Percentiles rank a stretch among this genome's conserved stretches.
Evolutionary conservation across 2,888 invertebrate genomes (phyloP).

Genomic region (Nomada flava): DNA sequence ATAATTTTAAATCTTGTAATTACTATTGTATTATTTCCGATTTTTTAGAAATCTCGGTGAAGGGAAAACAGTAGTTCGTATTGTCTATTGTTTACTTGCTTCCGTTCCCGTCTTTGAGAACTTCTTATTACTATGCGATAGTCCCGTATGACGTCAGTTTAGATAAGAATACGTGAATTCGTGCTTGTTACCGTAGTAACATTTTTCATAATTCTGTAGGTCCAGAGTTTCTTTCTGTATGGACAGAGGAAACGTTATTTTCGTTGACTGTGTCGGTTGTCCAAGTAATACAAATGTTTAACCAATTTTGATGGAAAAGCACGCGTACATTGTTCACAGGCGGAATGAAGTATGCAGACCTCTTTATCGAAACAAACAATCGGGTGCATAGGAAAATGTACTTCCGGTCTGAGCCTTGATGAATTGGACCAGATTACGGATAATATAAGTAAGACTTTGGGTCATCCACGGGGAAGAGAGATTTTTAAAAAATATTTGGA

Average conservation of each 20-base stretch:
- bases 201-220: no score
- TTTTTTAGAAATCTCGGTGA: background rate
- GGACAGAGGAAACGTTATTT: background rate
- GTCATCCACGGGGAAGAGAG: conserved; percentile 65
- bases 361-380: conserved; percentile 56
- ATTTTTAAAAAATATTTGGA: conserved; percentile 74
- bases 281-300: background rate
- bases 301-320: background rate
- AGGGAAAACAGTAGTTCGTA: background rate
- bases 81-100: conserved; percentile 28
- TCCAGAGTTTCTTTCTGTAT: background rate
- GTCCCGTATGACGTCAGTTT: background rate
- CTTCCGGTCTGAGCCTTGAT: conserved; percentile 70
- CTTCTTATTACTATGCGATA: conserved; percentile 6
- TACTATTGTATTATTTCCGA: background rate
- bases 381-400: conserved; percentile 79
- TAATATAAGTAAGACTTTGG: conserved; percentile 72
- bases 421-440: conserved; percentile 77
- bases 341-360: conserved; percentile 66
- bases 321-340: conserved; percentile 18
- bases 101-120: conserved; percentile 14
- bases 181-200: background rate
- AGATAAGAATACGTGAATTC: conserved; percentile 6
- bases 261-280: background rate
- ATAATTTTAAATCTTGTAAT: background rate